Percentiles rank a stretch among this genome's conserved stretches.
Evolutionary conservation across 2,113 vertebrate species (phyloP).

Genomic region (Tapirus terrestris): DNA sequence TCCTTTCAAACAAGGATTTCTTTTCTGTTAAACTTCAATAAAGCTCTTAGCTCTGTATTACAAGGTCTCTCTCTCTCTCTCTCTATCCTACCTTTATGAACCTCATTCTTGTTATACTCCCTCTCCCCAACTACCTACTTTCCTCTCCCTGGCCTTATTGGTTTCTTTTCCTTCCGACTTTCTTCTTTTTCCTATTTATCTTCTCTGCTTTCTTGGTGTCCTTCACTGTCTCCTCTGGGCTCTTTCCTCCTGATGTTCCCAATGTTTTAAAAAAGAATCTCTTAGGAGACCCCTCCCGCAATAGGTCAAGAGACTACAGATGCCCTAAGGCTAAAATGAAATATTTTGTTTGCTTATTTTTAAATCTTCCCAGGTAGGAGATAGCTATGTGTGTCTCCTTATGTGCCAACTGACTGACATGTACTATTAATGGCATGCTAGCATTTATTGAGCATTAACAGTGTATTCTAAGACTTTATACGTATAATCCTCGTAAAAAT

Average conservation of each 20-base stretch:
- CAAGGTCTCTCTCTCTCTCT: not conserved
- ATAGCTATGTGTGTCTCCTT: not conserved
- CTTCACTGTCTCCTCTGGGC: not conserved
- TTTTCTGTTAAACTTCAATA: slow-evolving; percentile 81
- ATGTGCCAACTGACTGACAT: slow-evolving; percentile 9
- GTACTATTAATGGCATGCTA: slow-evolving; percentile 29
- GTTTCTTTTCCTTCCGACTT: slow-evolving; percentile 47
- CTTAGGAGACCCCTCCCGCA: not conserved
- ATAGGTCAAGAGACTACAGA: not conserved
- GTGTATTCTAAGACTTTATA: not conserved
- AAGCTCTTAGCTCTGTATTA: slow-evolving; percentile 67
- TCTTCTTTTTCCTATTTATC: slow-evolving; percentile 55
- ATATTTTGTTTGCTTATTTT: slow-evolving; percentile 44
- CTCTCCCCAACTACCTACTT: slow-evolving; percentile 17
- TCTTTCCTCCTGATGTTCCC: slow-evolving; percentile 4
- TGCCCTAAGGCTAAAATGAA: not conserved
- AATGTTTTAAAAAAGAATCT: not conserved
- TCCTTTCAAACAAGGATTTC: slow-evolving; percentile 82
- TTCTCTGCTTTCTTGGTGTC: slow-evolving; percentile 45
- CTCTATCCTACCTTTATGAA: slow-evolving; percentile 36
- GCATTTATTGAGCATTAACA: slow-evolving; percentile 22
- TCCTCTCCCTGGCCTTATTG: slow-evolving; percentile 20
- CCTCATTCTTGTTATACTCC: slow-evolving; percentile 46
- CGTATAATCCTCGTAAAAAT: not conserved
- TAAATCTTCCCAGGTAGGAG: not conserved